phyloP scores from a whole-genome alignment of 1,140 invertebrate species.

The Drosophila cardini region DNA sequence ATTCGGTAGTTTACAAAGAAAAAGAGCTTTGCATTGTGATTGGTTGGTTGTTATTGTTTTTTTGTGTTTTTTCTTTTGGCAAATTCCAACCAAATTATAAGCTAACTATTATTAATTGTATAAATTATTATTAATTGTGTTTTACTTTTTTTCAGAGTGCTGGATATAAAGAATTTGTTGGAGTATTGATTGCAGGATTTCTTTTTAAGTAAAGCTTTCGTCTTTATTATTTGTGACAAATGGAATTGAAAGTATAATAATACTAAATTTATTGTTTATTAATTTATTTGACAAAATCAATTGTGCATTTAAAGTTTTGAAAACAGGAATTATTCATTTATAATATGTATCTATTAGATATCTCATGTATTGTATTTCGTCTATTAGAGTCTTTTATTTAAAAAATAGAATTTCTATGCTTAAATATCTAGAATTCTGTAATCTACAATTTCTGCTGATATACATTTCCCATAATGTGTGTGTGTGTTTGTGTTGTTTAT shows the following conservation, averaged over 20 bases:
- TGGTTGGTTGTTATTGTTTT: constrained; percentile 23
- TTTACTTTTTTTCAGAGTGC: constrained; percentile 28
- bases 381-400: constrained; percentile 81
- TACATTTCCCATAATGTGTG: constrained; percentile 58
- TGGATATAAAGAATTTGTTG: constrained; percentile 49
- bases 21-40: constrained; percentile 62
- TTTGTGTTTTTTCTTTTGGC: constrained; percentile 12
- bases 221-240: constrained; percentile 62
- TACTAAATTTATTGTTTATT: constrained; percentile 60
- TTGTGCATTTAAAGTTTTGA: constrained; percentile 67
- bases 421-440: constrained; percentile 66
- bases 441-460: constrained; percentile 74
- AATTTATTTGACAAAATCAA: constrained; percentile 58
- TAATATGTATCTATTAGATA: constrained; percentile 63
- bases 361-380: constrained; percentile 71
- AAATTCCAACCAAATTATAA: constrained; percentile 51
- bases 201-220: constrained; percentile 69
- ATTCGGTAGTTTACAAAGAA: constrained; percentile 72
- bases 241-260: constrained; percentile 68
- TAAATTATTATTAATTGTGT: constrained; percentile 31
- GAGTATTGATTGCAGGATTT: constrained; percentile 47
- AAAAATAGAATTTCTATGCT: constrained; percentile 82
- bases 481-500: constrained; percentile 29
- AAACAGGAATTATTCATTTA: constrained; percentile 60
- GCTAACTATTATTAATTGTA: constrained; percentile 50